Base-by-base conservation (phyloP, 2,888 invertebrate genomes). In the Trichogramma evanescens region DNA sequence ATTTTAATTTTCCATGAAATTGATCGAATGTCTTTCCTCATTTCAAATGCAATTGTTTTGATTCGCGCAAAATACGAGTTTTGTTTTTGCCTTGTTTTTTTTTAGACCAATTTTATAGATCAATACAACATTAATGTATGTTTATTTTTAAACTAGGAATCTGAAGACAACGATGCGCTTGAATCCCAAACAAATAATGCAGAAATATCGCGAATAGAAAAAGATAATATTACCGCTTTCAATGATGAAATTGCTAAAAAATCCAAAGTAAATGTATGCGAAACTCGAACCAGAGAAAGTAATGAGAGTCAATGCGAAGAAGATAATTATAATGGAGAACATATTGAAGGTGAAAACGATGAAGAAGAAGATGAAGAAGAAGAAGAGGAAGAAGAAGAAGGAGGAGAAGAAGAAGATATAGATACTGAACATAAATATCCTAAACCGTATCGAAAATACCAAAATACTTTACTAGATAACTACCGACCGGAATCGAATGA, bases 391-490 rank as follows among this genome's bases (percentile, higher is more conserved):
- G 44, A 55, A 46, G 62, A 59, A 39, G 64, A 66, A 52, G 67
- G 67, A 51, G 63, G 55, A 51, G 55, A 64, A 8, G 65, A 61
- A 6, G 66, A 70, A 44, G 65, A 63, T 45, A 40, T 39, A 40
- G 46, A 26, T 26, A 26, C 26, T 26, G 26, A 26, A 26, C 26
- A 26, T 26, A 26, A 26, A 26, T 26, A 26, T 26, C 26, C 26
- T 26, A 26, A 26, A 26, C 26, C 26, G 26, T 26, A 26, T 26
- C 26, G 26, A 26, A 26, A 26, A 26, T 26, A 26, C 3, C 26
- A 9, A 9, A 45, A 45, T 45, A 45, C 45, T 9, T 45, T n/a
- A 45, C 10, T n/a, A 6, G 46, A 46, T 46, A 10, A 48, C 26
- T n/a, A 48, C 26, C 26, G 5, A 48, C 10, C 26, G 5, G 10